Evolutionary conservation across 2,888 invertebrate genomes (phyloP), one percentile per base, ranked within the genome.

Genomic region (Biston stratarius): DNA sequence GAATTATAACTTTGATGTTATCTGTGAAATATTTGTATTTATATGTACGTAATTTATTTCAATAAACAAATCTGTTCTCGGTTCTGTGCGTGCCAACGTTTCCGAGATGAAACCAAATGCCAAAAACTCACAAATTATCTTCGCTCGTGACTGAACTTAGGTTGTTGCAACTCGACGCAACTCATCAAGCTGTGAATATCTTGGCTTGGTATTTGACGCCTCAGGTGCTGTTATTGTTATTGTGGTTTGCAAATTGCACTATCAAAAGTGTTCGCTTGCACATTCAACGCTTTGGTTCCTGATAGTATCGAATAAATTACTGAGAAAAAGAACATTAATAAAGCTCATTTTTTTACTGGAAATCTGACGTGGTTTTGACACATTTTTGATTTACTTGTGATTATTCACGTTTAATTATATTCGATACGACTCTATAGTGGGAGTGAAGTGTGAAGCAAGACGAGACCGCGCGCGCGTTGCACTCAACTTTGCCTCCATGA

Each of bases 111-210:
- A 77, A 82, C 82, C 83, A 88, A 89, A 91, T 89, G 89, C 87
- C 90, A 87, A 90, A 24, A 90, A 90, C 88, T 88, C 79, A 83
- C 88, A 85, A 90, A 91, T 92, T 90, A 90, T 88, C 80, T 79
- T 69, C 80, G 84, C 77, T 91, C 92, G 92, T 91, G 91, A 91
- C 88, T 89, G 82, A 85, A 84, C 87, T 89, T 89, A 87, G 81
- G 81, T 87, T 86, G 89, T 88, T 88, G 84, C 78, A 78, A 86
- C 38, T 52, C 52, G 52, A 36, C 52, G 7, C 52, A 52, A 38
- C 85, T 84, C 87, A 86, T 89, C 89, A 85, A 82, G 81, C 51
- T 36, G 56, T 49, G 48, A 66, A 55, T 78, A 81, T 74, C 73
- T 64, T 72, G 76, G 76, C 77, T 75, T 78, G 75, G 80, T 79